Percentiles rank a stretch among this genome's conserved stretches.
Conservation (phyloP, 2,888 invertebrate genomes). For the Drosophila mettleri region DNA sequence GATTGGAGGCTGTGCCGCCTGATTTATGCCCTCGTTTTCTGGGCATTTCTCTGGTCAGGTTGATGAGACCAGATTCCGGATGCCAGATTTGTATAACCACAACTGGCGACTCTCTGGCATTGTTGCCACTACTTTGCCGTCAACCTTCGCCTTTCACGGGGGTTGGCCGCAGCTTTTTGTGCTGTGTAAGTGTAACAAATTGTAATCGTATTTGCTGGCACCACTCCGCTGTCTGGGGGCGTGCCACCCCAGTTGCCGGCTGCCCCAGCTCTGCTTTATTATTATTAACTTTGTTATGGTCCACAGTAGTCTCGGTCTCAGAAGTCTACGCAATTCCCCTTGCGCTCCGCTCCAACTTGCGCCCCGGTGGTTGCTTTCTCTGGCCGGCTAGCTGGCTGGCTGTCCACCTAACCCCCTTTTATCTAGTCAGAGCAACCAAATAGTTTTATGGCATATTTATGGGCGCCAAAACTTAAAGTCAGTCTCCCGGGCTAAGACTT, state of each 20-base stretch:
- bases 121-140: conserved; percentile 15
- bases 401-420: conserved; percentile 59
- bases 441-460: conserved; percentile 78
- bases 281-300: conserved; percentile 78
- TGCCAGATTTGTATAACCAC: conserved; percentile 67
- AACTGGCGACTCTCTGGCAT: conserved; percentile 75
- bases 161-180: conserved; percentile 62
- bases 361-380: conserved; percentile 26
- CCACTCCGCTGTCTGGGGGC: conserved; percentile 42
- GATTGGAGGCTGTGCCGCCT: conserved; percentile 54
- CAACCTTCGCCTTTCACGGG: conserved; percentile 19
- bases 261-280: conserved; percentile 60
- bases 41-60: conserved; percentile 70
- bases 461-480: conserved; percentile 74
- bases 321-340: conserved; percentile 45
- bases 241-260: conserved; percentile 32
- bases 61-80: conserved; percentile 65
- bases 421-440: conserved; percentile 68
- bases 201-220: conserved; percentile 74
- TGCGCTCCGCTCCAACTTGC: not conserved
- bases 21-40: conserved; percentile 66
- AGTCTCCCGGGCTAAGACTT: conserved; percentile 65
- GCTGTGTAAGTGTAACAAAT: conserved; percentile 79
- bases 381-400: conserved; percentile 63
- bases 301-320: conserved; percentile 59